Evolutionary conservation across 2,113 vertebrate species (phyloP), one percentile per base, ranked within the genome.

Genomic region (Lophius piscatorius): DNA sequence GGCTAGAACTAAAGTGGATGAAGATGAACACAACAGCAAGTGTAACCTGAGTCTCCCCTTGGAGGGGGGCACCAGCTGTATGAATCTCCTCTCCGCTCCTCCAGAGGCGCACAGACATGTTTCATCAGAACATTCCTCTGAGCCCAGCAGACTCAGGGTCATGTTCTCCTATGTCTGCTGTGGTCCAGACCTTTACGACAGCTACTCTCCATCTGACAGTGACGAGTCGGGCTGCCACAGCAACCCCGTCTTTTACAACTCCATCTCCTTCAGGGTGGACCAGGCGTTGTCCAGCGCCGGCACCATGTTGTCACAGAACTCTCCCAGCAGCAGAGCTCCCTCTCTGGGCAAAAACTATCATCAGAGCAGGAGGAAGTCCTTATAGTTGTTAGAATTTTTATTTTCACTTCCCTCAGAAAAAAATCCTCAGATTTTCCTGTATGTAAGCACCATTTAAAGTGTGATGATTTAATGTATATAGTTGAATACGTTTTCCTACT

Each of bases 241-340:
- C 57, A 95, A 94, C 77, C 92, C 93, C 0, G 86, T 93, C 6
- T 94, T 93, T 18, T 91, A 93, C 82, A 89, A 91, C 82, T 93
- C 91, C 41, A 73, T 93, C 59, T 94, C 93, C 70, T 92, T 87
- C 73, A 91, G 91, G 78, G 78, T 93, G 28, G 93, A 91, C 28
- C 90, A 76, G 55, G 54, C 64, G 6, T n/a, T 38, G 13, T 38
- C 13, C 35, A 6, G 6, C 13, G n/a, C 35, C n/a, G n/a, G n/a
- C n/a, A n/a, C n/a, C n/a, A n/a, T n/a, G n/a, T n/a, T n/a, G n/a
- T n/a, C 35, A 16, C 14, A n/a, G 6, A 14, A 38, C 39, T 20
- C 9, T 10, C 16, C 10, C 39, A 18, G 7, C n/a, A n/a, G 38
- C 18, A 40, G 6, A 8, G 6, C 18, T 18, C 16, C 8, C 16